Percentiles rank a stretch among this genome's conserved stretches.
These are phyloP conservation scores for Zaprionus ghesquierei DNA, from an alignment of 1,140 invertebrate species.

Conservation along the genomic window DNA sequence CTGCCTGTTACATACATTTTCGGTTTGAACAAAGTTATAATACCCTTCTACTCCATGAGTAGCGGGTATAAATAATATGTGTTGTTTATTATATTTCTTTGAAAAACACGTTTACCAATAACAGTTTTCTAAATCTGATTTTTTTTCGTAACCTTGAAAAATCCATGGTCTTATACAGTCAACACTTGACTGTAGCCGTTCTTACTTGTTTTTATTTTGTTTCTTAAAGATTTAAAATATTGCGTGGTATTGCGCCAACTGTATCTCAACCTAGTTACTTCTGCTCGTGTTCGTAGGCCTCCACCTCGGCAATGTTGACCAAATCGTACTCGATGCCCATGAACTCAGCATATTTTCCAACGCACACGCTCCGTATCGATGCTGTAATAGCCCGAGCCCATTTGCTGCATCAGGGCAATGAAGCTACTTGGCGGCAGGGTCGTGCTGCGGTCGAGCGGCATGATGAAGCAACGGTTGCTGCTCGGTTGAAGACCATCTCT, in stretches of 20 bases:
- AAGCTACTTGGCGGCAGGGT: conserved; percentile 91
- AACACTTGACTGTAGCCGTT: too few relatives aligned
- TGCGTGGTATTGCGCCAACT: background rate
- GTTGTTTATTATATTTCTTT: too few relatives aligned
- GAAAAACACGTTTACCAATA: too few relatives aligned
- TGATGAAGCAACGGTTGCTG: conserved; percentile 91
- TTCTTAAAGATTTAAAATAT: conserved; percentile 76
- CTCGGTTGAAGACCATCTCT: conserved; percentile 84
- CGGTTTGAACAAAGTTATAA: too few relatives aligned
- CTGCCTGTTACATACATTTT: too few relatives aligned
- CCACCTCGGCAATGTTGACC: conserved; percentile 85
- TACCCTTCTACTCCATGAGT: too few relatives aligned
- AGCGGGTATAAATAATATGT: too few relatives aligned
- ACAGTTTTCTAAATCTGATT: too few relatives aligned
- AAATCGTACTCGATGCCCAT: conserved; percentile 90
- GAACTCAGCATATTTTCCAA: conserved; percentile 88
- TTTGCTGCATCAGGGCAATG: conserved; percentile 91
- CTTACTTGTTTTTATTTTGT: conserved; percentile 39
- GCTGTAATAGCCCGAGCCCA: conserved; percentile 92
- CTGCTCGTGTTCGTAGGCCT: conserved; percentile 59
- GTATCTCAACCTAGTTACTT: conserved; percentile 16
- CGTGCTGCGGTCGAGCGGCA: conserved; percentile 91
- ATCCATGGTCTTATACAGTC: too few relatives aligned
- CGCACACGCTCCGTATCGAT: conserved; percentile 90
- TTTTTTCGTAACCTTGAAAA: too few relatives aligned